A percentile compares a stretch with the other conserved stretches of the same genome.
phyloP scores from a whole-genome alignment of 1,140 invertebrate genomes.

The Venustaconcha ellipsiformis region DNA sequence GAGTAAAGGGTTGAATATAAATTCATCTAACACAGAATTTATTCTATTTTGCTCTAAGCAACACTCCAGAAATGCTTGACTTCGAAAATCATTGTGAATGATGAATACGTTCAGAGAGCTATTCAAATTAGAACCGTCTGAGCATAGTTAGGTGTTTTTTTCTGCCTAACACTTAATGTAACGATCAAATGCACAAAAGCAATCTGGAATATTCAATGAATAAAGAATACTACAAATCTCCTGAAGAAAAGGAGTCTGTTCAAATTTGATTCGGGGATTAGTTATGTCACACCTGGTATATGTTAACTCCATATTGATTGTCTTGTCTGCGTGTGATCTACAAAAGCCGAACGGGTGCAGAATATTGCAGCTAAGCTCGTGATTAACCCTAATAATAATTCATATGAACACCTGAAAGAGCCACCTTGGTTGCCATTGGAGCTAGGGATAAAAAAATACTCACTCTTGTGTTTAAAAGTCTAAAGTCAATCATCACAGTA shows the following conservation, averaged over 20 bases:
- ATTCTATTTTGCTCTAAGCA: background rate
- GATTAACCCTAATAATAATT: too few species aligned
- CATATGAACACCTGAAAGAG: too few species aligned
- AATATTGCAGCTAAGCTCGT: background rate
- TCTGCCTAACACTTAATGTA: background rate
- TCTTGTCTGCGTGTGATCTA: background rate
- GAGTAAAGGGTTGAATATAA: background rate
- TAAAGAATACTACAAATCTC: background rate
- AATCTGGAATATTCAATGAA: background rate
- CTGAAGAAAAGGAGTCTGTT: background rate
- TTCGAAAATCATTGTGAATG: background rate
- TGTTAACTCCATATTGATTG: background rate
- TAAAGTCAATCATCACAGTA: background rate
- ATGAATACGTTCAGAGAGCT: background rate
- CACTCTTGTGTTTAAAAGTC: background rate
- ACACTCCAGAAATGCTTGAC: background rate
- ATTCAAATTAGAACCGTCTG: background rate
- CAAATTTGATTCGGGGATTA: background rate
- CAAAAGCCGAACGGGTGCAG: background rate
- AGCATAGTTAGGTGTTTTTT: background rate
- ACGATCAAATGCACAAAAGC: conserved; percentile 2
- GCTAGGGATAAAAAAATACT: background rate
- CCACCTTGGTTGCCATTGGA: too few species aligned
- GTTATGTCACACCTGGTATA: background rate
- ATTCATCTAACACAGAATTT: background rate